phyloP scores from a whole-genome alignment of 1,140 invertebrate genomes.

The Danaus melanippus region DNA sequence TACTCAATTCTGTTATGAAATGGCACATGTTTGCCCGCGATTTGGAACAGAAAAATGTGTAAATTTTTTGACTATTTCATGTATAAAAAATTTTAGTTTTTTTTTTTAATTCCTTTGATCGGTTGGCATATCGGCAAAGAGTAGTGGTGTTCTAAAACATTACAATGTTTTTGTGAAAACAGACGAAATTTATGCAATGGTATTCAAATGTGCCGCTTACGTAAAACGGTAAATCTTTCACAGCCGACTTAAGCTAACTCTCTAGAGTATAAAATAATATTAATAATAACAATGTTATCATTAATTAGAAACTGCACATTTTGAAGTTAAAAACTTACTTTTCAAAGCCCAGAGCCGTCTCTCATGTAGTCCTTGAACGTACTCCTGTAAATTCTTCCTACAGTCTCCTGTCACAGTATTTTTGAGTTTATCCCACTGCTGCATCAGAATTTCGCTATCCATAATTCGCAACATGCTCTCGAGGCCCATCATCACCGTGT shows the following conservation, averaged over 20 bases:
- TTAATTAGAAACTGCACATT: background rate
- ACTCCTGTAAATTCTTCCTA: conserved; percentile 74
- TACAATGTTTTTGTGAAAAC: too few species aligned
- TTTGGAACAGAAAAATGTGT: background rate
- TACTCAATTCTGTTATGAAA: conserved; percentile 30
- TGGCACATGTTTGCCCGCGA: conserved; percentile 10
- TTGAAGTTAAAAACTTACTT: conserved; percentile 71
- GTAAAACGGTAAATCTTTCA: too few species aligned
- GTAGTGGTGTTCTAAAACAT: too few species aligned
- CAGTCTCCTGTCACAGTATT: conserved; percentile 64
- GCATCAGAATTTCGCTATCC: conserved; percentile 65
- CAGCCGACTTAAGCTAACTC: too few species aligned
- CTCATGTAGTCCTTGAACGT: conserved; percentile 75
- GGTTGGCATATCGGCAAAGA: too few species aligned
- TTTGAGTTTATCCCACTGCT: conserved; percentile 61
- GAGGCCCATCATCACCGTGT: conserved; percentile 57
- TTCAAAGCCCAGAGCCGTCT: conserved; percentile 81
- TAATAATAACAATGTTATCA: conserved; percentile 1
- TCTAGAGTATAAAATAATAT: conserved; percentile 2
- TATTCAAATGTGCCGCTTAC: too few species aligned
- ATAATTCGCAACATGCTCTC: conserved; percentile 71
- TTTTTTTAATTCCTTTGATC: too few species aligned
- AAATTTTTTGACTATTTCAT: too few species aligned
- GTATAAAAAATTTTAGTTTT: too few species aligned
- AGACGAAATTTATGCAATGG: too few species aligned